These are phyloP conservation scores for Masticophis lateralis DNA, from an alignment of 2,797 vertebrate species.

Conservation along the genomic window DNA sequence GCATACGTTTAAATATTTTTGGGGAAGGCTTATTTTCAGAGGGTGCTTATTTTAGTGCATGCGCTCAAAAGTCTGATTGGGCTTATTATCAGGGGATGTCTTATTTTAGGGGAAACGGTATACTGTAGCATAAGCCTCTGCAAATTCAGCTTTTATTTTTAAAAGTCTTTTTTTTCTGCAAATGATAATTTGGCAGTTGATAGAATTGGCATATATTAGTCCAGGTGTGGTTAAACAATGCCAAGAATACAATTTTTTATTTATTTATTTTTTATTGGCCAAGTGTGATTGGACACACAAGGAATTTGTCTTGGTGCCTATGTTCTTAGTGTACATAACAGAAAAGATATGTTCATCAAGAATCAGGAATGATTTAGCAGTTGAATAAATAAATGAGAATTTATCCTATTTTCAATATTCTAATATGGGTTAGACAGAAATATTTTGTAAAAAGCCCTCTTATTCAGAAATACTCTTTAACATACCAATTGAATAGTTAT, in stretches of 20 bases:
- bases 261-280: no score
- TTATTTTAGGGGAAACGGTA: not conserved
- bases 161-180: not conserved
- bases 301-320: no score
- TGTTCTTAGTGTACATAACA: no score
- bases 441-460: not conserved
- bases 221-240: not conserved
- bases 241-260: constrained; percentile 5
- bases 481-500: constrained; percentile 42
- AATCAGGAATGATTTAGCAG: constrained; percentile 12
- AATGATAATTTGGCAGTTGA: constrained; percentile 27
- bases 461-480: constrained; percentile 24
- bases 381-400: constrained; percentile 50
- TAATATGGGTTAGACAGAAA: not conserved
- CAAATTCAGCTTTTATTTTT: not conserved
- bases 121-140: not conserved
- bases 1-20: no score
- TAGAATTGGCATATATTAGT: not conserved
- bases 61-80: no score
- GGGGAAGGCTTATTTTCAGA: no score
- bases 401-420: constrained; percentile 6
- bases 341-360: no score
- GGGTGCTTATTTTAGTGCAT: no score
- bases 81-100: no score
- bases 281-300: no score